phyloP scores from a whole-genome alignment of 2,888 invertebrate species.

The Odontocolon sp. region DNA sequence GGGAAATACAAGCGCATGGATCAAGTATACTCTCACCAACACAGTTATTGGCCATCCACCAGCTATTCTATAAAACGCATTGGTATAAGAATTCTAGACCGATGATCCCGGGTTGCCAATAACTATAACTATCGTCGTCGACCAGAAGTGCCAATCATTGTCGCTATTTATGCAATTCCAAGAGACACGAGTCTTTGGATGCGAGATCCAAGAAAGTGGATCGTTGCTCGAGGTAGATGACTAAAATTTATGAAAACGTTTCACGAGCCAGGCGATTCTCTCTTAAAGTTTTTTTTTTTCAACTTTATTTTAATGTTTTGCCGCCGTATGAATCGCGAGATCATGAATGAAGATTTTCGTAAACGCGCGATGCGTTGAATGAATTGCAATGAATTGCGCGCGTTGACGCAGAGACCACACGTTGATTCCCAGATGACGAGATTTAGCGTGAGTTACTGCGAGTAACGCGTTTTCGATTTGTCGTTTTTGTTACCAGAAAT shows the following conservation, averaged over 20 bases:
- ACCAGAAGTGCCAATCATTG: too few relatives aligned
- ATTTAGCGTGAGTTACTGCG: background rate
- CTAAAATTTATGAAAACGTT: too few relatives aligned
- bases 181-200: too few relatives aligned
- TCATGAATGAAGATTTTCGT: conserved; percentile 20
- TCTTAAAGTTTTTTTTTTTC: background rate
- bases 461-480: background rate
- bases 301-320: background rate
- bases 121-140: too few relatives aligned
- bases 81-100: too few relatives aligned
- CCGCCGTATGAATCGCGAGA: background rate
- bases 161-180: too few relatives aligned
- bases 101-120: too few relatives aligned
- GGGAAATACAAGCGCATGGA: background rate
- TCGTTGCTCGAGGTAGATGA: too few relatives aligned
- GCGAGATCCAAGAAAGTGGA: too few relatives aligned
- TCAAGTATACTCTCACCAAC: background rate
- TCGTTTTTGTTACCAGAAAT: background rate
- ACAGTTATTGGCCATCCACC: too few relatives aligned
- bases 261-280: background rate
- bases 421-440: conserved; percentile 4
- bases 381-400: conserved; percentile 1
- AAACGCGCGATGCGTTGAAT: background rate
- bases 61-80: too few relatives aligned
- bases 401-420: background rate